Base-by-base conservation (phyloP, 2,797 vertebrate genomes). In the Orestias chungarensis region DNA sequence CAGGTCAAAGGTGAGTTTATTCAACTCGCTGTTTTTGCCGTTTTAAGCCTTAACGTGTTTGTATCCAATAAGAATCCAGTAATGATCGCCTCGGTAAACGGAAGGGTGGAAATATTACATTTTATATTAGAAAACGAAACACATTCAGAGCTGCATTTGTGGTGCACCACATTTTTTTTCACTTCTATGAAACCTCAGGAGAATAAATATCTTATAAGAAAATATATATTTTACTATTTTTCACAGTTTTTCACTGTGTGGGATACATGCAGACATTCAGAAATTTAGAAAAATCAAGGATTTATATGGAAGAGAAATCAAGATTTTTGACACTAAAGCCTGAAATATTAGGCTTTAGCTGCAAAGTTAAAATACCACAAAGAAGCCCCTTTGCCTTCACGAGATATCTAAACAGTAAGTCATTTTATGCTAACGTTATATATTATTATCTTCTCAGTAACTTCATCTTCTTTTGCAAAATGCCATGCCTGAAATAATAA, bases 401-500 rank as follows among this genome's bases (percentile, higher is more conserved):
- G n/a, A n/a, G n/a, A n/a, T n/a, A n/a, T n/a, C n/a, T n/a, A n/a
- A n/a, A n/a, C n/a, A n/a, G n/a, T n/a, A n/a, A n/a, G n/a, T n/a
- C n/a, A n/a, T n/a, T n/a, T n/a, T n/a, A n/a, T n/a, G n/a, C n/a
- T n/a, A n/a, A n/a, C n/a, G n/a, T n/a, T n/a, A n/a, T n/a, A n/a
- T n/a, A n/a, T n/a, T n/a, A 27, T 33, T 0, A 33, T 33, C 40
- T 27, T 70, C 52, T 72, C 15, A 15, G 44, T 38, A 40, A 62
- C 35, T 61, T 8, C 50, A 11, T 64, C 10, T 12, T 76, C 66
- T 64, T 59, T 68, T 62, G 43, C 59, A 40, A 38, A 68, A 54
- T 75, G 64, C 64, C 78, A 68, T 23, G 18, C 42, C 42, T 47
- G 18, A 73, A 67, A 81, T 76, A 73, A 64, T 54, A 78, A 75